Percentiles rank a stretch among this genome's conserved stretches.
Evolutionary conservation across 1,140 invertebrate genomes (phyloP).

Genomic region (Lutraria rhynchaena): DNA sequence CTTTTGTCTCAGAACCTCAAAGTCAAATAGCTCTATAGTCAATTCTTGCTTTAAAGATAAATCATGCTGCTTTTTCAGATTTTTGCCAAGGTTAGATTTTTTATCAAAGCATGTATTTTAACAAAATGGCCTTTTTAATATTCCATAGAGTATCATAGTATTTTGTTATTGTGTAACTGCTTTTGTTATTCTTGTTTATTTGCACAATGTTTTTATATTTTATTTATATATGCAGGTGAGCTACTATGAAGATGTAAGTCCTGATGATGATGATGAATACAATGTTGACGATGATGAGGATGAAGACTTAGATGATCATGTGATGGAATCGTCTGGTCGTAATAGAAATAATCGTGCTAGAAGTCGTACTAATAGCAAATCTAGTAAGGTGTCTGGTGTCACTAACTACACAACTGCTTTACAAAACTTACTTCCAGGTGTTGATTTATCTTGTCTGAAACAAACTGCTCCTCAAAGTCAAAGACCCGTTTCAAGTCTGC

Average conservation of each 20-base stretch:
- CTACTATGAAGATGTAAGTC: slow-evolving; percentile 33
- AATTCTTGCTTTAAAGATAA: no score
- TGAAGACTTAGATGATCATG: slow-evolving; percentile 40
- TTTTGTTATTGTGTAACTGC: no score
- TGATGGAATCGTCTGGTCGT: background rate
- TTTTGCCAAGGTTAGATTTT: no score
- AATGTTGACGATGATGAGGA: slow-evolving; percentile 42
- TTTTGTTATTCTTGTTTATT: no score
- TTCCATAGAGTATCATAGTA: no score
- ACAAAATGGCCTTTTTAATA: no score
- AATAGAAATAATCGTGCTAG: background rate
- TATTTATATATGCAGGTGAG: slow-evolving; percentile 49
- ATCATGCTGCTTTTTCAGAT: no score
- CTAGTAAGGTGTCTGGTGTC: background rate
- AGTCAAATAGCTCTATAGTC: no score
- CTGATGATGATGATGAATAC: slow-evolving; percentile 52
- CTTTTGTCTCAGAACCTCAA: no score
- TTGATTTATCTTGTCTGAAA: slow-evolving; percentile 17
- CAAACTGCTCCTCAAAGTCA: background rate
- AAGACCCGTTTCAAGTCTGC: background rate
- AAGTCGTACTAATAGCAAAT: slow-evolving; percentile 4
- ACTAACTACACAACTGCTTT: slow-evolving; percentile 21
- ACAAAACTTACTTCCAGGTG: slow-evolving; percentile 27
- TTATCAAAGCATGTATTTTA: no score
- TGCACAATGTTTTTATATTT: no score